Evolutionary conservation across 2,797 vertebrate species (phyloP).

Genomic region (Sebastes diaconus): DNA sequence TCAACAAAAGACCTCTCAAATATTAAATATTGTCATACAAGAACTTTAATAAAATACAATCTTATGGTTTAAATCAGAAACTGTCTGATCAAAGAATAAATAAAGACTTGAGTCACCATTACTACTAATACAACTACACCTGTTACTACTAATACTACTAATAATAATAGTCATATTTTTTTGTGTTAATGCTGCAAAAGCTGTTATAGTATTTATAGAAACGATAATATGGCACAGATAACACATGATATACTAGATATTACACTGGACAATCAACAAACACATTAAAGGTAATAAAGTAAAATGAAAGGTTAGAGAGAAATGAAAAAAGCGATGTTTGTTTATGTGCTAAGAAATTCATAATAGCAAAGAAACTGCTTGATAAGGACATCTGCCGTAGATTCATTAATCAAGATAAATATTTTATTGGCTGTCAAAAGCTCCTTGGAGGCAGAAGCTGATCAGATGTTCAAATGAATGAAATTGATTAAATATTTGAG

Average conservation of each 20-base stretch:
- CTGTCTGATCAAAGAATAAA: background rate
- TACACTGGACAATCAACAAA: background rate
- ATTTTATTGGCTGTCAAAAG: slow-evolving; percentile 20
- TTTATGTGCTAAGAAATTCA: background rate
- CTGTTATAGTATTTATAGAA: background rate
- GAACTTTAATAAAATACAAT: background rate
- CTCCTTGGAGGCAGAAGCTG: slow-evolving; percentile 1
- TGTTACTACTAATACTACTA: background rate
- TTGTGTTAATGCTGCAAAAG: background rate
- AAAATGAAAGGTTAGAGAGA: background rate
- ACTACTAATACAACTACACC: background rate
- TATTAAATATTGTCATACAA: background rate
- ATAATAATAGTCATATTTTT: background rate
- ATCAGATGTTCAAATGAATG: slow-evolving; percentile 7
- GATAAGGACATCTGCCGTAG: slow-evolving; percentile 12
- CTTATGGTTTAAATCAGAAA: background rate
- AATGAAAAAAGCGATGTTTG: background rate
- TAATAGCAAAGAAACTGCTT: background rate
- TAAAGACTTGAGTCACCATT: too few species aligned
- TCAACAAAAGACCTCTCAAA: background rate
- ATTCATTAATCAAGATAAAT: slow-evolving; percentile 22
- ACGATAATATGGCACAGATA: background rate
- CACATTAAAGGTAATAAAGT: background rate
- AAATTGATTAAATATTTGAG: slow-evolving; percentile 24
- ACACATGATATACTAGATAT: background rate